These are phyloP conservation scores for Rhinoraja longicauda DNA, from an alignment of 2,797 vertebrate species.

Conservation along the genomic window DNA sequence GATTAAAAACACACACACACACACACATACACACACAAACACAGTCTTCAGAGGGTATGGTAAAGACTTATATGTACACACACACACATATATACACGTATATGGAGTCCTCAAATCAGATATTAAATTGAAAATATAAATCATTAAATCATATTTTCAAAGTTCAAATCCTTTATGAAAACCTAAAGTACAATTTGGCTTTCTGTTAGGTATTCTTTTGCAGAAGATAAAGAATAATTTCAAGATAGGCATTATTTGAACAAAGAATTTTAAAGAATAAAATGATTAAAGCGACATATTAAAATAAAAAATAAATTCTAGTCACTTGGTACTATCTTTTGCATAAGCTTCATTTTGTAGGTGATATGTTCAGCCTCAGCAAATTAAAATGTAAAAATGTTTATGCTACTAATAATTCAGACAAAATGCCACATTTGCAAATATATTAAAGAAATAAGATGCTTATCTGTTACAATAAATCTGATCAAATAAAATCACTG, in stretches of 20 bases:
- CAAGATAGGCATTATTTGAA: background rate
- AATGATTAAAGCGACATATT: background rate
- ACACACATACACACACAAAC: too few relatives aligned
- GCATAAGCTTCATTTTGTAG: constrained; percentile 47
- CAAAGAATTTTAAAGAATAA: background rate
- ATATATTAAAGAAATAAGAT: background rate
- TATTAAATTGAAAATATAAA: too few relatives aligned
- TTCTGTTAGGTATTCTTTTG: background rate
- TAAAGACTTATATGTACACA: too few relatives aligned
- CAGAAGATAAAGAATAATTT: background rate
- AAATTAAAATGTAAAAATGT: constrained; percentile 36
- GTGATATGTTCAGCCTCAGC: constrained; percentile 47
- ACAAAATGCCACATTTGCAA: constrained; percentile 33
- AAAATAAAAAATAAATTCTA: constrained; percentile 8
- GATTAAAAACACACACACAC: too few relatives aligned
- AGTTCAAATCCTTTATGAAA: too few relatives aligned
- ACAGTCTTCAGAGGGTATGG: too few relatives aligned
- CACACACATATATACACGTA: too few relatives aligned
- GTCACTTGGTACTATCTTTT: constrained; percentile 56
- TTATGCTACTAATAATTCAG: constrained; percentile 46
- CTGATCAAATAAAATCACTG: background rate
- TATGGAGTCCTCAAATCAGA: too few relatives aligned
- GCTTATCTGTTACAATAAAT: background rate
- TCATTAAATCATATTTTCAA: too few relatives aligned
- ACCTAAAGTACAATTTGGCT: background rate